Conservation (phyloP, 2,888 invertebrate species). For the Epinotia nisella region DNA sequence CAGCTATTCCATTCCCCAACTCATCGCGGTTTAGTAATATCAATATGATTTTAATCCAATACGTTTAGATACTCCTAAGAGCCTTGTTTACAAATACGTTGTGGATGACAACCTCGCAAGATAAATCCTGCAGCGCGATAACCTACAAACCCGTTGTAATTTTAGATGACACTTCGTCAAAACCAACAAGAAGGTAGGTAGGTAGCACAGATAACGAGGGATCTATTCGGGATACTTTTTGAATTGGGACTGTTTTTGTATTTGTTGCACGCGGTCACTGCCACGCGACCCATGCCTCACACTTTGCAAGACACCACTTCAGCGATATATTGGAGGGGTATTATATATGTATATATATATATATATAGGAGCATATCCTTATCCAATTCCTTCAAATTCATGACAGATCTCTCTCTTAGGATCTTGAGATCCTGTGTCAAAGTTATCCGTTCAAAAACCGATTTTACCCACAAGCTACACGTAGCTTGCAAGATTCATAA, state of each 20-base stretch:
- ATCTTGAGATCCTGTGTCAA: no score
- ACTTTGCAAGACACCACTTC: no score
- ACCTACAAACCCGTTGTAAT: slow-evolving; percentile 23
- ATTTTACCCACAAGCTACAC: no score
- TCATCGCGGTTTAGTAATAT: not conserved
- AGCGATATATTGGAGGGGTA: no score
- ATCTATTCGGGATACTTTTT: not conserved
- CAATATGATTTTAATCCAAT: not conserved
- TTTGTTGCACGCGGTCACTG: not conserved
- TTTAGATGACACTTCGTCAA: slow-evolving; percentile 23
- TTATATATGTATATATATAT: no score
- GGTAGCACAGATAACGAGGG: not conserved
- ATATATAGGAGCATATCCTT: no score
- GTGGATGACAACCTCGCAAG: slow-evolving; percentile 10
- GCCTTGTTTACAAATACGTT: slow-evolving; percentile 5
- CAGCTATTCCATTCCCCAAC: no score
- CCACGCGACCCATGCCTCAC: no score
- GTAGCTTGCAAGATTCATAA: no score
- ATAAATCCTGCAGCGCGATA: slow-evolving; percentile 34
- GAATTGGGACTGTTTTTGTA: not conserved
- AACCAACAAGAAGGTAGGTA: slow-evolving; percentile 7
- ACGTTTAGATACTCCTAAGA: not conserved
- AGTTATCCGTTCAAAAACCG: no score
- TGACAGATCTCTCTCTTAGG: no score
- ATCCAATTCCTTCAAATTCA: no score